Base-by-base conservation (phyloP, 1,140 invertebrate genomes). In the Sinella curviseta region DNA sequence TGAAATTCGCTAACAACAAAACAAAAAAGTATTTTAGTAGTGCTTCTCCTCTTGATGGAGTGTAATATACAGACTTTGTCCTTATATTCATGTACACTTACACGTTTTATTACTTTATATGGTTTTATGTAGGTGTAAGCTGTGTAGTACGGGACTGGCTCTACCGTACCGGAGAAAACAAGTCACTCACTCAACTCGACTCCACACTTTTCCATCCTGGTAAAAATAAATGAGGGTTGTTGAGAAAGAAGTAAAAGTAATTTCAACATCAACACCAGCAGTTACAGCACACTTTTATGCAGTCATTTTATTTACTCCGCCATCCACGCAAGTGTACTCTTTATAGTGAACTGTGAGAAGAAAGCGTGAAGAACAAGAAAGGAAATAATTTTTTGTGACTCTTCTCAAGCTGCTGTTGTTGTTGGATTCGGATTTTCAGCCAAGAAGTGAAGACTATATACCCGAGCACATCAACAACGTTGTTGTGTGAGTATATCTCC, bases 261-360 rank as follows among this genome's bases (percentile, higher is more conserved):
- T 70, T 70, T 70, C 31, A 70, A n/a, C 24, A 26, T 26, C 24
- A 60, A 60, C 55, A 60, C 12, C 31, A 70, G 65, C 65, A 70
- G 65, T 70, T 70, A 70, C 31, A 70, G 31, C 28, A 70, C 65
- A 70, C 65, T 70, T 70, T 70, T 70, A 31, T 70, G 65, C 65
- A 70, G 26, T 70, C 65, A 33, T 70, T 70, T 33, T 33, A 70
- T 70, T 70, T 70, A 33, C 31, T 70, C 31, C 20, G 39, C 20
- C 39, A 20, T 12, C 39, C 8, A 48, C 8, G 39, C 8, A 48
- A 48, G 39, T 48, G 20, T 20, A 12, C 39, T 48, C 39, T 8
- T 48, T n/a, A n/a, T n/a, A n/a, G n/a, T n/a, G n/a, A n/a, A n/a
- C n/a, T n/a, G n/a, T n/a, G n/a, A n/a, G 39, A 14, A 12, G 55